Evolutionary conservation across 2,888 invertebrate genomes (phyloP).

Genomic region (Microplitis deprimator): DNA sequence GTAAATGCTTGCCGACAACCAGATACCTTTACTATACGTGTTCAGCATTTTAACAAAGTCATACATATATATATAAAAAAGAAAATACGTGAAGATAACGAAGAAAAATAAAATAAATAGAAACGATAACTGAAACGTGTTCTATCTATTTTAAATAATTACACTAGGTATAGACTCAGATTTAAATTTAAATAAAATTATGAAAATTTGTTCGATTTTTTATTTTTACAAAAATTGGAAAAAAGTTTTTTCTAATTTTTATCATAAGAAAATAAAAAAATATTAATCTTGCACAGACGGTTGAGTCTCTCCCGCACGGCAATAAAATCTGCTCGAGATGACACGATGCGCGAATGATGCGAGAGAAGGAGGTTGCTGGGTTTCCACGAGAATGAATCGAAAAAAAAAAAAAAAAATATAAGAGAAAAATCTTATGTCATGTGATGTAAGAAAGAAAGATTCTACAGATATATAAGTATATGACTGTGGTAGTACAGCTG

Average conservation of each 20-base stretch:
- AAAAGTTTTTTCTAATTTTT: too few species aligned
- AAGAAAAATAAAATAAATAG: slow-evolving; percentile 6
- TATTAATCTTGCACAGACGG: slow-evolving; percentile 19
- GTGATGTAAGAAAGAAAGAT: slow-evolving; percentile 7
- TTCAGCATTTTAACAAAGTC: slow-evolving; percentile 33
- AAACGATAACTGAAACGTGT: background rate
- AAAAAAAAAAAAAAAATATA: slow-evolving; percentile 29
- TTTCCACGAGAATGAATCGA: slow-evolving; percentile 32
- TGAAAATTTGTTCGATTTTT: too few species aligned
- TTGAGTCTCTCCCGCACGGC: slow-evolving; percentile 30
- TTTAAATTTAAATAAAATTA: too few species aligned
- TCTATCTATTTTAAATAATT: background rate
- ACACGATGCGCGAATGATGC: slow-evolving; percentile 44
- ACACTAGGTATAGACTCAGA: background rate
- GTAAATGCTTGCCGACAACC: slow-evolving; percentile 20
- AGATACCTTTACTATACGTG: slow-evolving; percentile 29
- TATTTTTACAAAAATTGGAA: too few species aligned
- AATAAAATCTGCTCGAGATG: slow-evolving; percentile 44
- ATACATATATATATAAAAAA: background rate
- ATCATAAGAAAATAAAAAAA: background rate
- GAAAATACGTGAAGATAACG: background rate
- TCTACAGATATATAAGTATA: background rate
- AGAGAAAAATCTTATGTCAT: background rate
- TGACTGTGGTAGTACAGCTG: slow-evolving; percentile 13
- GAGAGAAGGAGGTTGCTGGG: background rate